These are phyloP conservation scores for Ichneumoninae sp. DNA, from an alignment of 2,888 invertebrate genomes.

Conservation along the genomic window DNA sequence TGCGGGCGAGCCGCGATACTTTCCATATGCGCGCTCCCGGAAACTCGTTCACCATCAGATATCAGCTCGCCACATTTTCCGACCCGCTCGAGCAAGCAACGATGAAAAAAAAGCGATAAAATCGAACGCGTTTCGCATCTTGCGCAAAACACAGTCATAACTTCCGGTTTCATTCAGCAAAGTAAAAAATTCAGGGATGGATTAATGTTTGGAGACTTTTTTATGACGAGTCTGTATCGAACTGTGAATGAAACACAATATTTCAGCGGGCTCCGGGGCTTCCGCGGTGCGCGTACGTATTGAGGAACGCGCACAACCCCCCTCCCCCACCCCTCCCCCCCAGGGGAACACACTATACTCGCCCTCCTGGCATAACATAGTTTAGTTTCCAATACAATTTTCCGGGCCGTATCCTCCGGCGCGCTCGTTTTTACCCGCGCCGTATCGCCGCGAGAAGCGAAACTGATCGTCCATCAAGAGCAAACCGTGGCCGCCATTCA, in stretches of 20 bases:
- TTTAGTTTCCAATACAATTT: conserved; percentile 63
- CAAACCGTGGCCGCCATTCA: conserved; percentile 22
- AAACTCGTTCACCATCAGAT: not conserved
- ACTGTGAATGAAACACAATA: conserved; percentile 7
- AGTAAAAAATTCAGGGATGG: not conserved
- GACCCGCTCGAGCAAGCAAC: not conserved
- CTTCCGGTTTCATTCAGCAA: not conserved
- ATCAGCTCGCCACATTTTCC: not conserved
- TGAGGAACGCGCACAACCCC: conserved; percentile 8
- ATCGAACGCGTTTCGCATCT: not conserved
- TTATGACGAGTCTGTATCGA: not conserved
- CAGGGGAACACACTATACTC: conserved; percentile 15
- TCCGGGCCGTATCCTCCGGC: conserved; percentile 38
- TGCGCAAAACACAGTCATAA: not conserved
- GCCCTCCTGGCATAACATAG: conserved; percentile 65
- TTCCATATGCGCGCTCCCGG: not conserved
- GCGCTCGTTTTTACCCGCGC: conserved; percentile 6
- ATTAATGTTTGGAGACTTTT: conserved; percentile 17
- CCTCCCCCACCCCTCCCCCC: not conserved
- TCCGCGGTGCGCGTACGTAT: conserved; percentile 1
- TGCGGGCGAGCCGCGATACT: not conserved
- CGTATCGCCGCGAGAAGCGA: conserved; percentile 25
- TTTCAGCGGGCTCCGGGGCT: not conserved
- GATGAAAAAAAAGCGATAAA: not conserved
- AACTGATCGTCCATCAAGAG: conserved; percentile 59